phyloP scores from a whole-genome alignment of 2,797 vertebrate species.

The Kryptolebias ocellatus region DNA sequence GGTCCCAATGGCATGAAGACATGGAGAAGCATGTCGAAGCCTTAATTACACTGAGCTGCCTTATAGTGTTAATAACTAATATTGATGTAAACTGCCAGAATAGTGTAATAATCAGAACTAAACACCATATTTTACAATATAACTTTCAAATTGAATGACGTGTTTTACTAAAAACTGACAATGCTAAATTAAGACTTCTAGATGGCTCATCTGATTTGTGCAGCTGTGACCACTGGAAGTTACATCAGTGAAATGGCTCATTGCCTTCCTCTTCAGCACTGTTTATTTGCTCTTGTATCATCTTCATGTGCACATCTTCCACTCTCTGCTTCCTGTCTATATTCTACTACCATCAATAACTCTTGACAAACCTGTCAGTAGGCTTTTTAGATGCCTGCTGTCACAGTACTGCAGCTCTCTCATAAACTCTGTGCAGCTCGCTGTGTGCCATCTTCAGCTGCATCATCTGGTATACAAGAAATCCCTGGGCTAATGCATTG shows the following conservation, averaged over 20 bases:
- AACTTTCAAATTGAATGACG: conserved; percentile 4
- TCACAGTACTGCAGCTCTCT: conserved; percentile 30
- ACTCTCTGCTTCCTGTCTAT: conserved; percentile 20
- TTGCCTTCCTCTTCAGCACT: conserved; percentile 33
- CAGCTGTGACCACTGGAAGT: conserved; percentile 37
- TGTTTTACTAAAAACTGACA: conserved; percentile 12
- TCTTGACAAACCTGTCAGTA: conserved; percentile 8
- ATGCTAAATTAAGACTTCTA: neutral
- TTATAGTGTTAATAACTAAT: neutral
- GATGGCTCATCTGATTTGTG: conserved; percentile 33
- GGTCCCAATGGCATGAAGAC: too few species aligned
- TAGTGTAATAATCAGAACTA: neutral
- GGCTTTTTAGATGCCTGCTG: conserved; percentile 24
- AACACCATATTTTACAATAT: neutral
- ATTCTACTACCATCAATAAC: conserved; percentile 26
- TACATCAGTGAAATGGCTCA: conserved; percentile 40
- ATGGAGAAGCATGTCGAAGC: neutral
- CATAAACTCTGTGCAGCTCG: conserved; percentile 27
- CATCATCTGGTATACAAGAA: conserved; percentile 50
- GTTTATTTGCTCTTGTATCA: conserved; percentile 42
- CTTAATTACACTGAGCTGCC: neutral
- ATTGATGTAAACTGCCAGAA: conserved; percentile 3
- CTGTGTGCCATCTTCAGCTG: conserved; percentile 55
- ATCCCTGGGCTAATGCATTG: conserved; percentile 71
- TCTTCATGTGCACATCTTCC: conserved; percentile 29